Evolutionary conservation across 2,113 vertebrate genomes (phyloP).

Genomic region (Chloropsis cyanopogon): DNA sequence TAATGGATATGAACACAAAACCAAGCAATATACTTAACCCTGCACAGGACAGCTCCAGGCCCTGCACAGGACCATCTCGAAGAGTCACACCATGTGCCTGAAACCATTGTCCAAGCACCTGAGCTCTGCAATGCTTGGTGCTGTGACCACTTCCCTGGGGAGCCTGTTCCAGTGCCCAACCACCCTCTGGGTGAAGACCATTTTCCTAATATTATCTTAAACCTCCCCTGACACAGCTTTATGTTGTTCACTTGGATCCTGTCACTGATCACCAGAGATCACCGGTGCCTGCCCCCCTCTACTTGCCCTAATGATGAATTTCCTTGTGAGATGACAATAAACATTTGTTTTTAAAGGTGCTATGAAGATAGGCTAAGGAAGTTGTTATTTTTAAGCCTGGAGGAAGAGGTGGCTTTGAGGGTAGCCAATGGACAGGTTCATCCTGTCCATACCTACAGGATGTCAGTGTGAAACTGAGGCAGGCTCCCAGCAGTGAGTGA

Average conservation of each 20-base stretch:
- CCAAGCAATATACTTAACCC: background rate
- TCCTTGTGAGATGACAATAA: background rate
- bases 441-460: background rate
- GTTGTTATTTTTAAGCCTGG: background rate
- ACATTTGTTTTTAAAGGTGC: background rate
- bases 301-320: background rate
- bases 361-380: background rate
- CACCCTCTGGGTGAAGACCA: background rate
- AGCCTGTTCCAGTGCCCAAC: background rate
- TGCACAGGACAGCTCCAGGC: background rate
- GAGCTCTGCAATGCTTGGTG: background rate
- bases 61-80: too few species aligned
- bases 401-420: background rate
- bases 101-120: background rate
- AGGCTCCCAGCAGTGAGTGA: background rate
- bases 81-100: background rate
- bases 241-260: background rate
- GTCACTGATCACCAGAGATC: background rate
- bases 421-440: background rate
- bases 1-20: background rate
- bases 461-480: background rate
- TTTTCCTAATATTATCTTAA: background rate
- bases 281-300: background rate
- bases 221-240: background rate
- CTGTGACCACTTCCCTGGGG: background rate